Conservation (phyloP, 1,140 invertebrate species). For the Caenorhabditis tropicalis region DNA sequence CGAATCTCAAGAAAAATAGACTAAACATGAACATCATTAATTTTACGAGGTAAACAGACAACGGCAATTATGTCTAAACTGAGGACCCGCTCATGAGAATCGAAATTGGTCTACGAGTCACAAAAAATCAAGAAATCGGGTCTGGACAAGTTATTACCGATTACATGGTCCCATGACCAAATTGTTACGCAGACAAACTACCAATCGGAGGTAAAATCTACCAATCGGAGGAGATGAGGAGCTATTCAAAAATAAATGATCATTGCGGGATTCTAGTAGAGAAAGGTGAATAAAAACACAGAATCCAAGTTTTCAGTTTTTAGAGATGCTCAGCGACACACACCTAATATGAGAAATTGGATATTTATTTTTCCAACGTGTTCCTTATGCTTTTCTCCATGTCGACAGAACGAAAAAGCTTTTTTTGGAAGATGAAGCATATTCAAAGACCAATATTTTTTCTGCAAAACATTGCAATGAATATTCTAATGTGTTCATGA, state of each 20-base stretch:
- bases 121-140: neutral
- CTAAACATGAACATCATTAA: too few relatives aligned
- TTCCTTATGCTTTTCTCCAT: too few relatives aligned
- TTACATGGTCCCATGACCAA: neutral
- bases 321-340: neutral
- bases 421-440: too few relatives aligned
- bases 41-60: too few relatives aligned
- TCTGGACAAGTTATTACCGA: slow-evolving; percentile 27
- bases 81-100: too few relatives aligned
- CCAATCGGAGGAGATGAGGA: neutral
- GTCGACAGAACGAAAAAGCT: too few relatives aligned
- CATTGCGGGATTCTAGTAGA: neutral
- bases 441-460: too few relatives aligned
- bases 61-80: too few relatives aligned
- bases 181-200: neutral
- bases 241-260: neutral
- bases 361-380: neutral
- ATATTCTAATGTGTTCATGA: too few relatives aligned
- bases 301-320: neutral
- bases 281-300: neutral
- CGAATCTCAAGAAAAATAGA: too few relatives aligned
- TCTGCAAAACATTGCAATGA: too few relatives aligned
- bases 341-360: neutral
- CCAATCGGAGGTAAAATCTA: too few relatives aligned
- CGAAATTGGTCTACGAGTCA: slow-evolving; percentile 12